Percentiles rank a stretch among this genome's conserved stretches.
phyloP scores from a whole-genome alignment of 2,888 invertebrate genomes.

The Corbicula japonica region DNA sequence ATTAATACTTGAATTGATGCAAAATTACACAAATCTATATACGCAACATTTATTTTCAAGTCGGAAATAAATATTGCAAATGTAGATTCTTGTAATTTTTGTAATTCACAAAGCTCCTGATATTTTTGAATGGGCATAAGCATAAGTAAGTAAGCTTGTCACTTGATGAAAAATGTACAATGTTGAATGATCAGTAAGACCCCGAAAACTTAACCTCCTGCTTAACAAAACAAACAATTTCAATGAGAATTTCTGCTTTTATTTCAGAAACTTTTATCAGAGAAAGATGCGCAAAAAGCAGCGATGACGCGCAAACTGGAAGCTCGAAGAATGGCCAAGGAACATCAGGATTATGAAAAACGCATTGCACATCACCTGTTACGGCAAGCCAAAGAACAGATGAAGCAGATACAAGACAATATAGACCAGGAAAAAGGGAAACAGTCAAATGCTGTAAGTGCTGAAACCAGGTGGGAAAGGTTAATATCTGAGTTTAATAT shows the following conservation, averaged over 20 bases:
- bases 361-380: slow-evolving; percentile 65
- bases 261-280: slow-evolving; percentile 66
- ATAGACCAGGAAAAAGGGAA: slow-evolving; percentile 63
- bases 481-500: too few species aligned
- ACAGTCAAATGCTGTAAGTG: slow-evolving; percentile 69
- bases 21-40: too few species aligned
- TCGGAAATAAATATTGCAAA: too few species aligned
- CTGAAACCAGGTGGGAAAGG: slow-evolving; percentile 1
- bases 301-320: slow-evolving; percentile 63
- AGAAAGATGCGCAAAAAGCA: slow-evolving; percentile 66
- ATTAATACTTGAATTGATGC: too few species aligned
- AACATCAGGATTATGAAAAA: slow-evolving; percentile 72
- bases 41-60: too few species aligned
- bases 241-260: neutral
- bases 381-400: slow-evolving; percentile 65
- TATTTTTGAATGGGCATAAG: too few species aligned
- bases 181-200: too few species aligned
- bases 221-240: neutral
- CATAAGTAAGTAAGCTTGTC: too few species aligned
- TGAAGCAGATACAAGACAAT: slow-evolving; percentile 55
- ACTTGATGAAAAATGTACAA: too few species aligned
- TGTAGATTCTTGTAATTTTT: too few species aligned
- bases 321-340: slow-evolving; percentile 64
- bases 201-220: too few species aligned
- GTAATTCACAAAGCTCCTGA: too few species aligned